Evolutionary conservation across 2,888 invertebrate species (phyloP).

Genomic region (Minunthozetes semirufus): DNA sequence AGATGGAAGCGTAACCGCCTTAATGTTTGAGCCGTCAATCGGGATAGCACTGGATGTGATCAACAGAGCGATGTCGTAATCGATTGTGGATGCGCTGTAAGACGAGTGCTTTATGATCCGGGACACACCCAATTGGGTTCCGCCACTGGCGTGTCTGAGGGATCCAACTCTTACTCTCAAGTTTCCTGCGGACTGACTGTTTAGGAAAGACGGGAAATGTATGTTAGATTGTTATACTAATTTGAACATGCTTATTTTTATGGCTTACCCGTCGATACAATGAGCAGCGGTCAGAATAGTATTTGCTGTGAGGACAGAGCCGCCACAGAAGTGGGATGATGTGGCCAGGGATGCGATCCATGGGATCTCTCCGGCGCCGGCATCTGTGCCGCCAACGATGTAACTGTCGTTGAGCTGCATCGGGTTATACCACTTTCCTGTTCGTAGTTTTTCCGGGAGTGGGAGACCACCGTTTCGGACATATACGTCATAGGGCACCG

Average conservation of each 20-base stretch:
- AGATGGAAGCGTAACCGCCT: neutral
- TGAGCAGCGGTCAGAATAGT: slow-evolving; percentile 7
- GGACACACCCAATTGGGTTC: neutral
- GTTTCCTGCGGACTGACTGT: neutral
- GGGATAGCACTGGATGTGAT: neutral
- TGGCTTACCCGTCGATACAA: slow-evolving; percentile 8
- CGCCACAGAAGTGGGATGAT: slow-evolving; percentile 2
- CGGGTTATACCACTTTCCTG: neutral
- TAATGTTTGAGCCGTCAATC: neutral
- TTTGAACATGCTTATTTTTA: neutral
- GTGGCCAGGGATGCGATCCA: neutral
- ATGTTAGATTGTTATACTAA: neutral
- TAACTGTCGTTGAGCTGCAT: neutral
- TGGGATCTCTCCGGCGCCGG: neutral
- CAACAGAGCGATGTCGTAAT: slow-evolving; percentile 26
- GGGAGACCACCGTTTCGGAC: slow-evolving; percentile 10
- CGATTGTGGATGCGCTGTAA: slow-evolving; percentile 26
- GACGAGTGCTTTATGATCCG: neutral
- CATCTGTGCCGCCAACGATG: neutral
- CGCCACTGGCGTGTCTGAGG: slow-evolving; percentile 4
- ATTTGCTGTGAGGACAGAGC: neutral
- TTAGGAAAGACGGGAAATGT: neutral
- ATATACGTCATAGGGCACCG: slow-evolving; percentile 6
- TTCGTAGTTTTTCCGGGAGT: neutral
- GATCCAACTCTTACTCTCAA: neutral